Conservation (phyloP, 2,113 vertebrate species). For the Brachyhypopomus occidentalis region DNA sequence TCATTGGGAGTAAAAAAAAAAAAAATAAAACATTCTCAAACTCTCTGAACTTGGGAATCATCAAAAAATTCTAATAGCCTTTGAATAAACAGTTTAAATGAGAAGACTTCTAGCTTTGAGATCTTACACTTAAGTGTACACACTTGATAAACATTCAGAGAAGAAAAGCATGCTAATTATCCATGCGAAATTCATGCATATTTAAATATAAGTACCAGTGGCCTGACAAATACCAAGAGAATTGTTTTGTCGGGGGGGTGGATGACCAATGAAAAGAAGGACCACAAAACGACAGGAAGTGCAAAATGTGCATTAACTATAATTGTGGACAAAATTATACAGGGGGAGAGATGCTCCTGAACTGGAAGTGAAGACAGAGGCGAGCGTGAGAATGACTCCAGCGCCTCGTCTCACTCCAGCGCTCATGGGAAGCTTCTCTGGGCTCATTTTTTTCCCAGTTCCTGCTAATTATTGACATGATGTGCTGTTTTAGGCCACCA, state of each 20-base stretch:
- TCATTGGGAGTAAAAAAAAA: slow-evolving; percentile 25
- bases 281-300: slow-evolving; percentile 32
- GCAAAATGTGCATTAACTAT: slow-evolving; percentile 37
- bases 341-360: neutral
- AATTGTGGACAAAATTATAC: slow-evolving; percentile 39
- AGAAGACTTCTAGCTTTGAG: slow-evolving; percentile 28
- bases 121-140: slow-evolving; percentile 37
- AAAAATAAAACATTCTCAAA: neutral
- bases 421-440: neutral
- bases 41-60: slow-evolving; percentile 26
- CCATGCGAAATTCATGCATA: slow-evolving; percentile 51
- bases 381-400: neutral
- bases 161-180: slow-evolving; percentile 52
- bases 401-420: neutral
- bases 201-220: slow-evolving; percentile 49
- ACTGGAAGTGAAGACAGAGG: neutral
- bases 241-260: neutral
- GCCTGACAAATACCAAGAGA: slow-evolving; percentile 47
- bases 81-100: slow-evolving; percentile 33
- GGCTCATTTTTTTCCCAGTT: slow-evolving; percentile 22
- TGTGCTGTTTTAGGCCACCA: slow-evolving; percentile 31
- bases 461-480: slow-evolving; percentile 44
- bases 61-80: slow-evolving; percentile 28
- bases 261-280: slow-evolving; percentile 32
- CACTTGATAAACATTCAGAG: slow-evolving; percentile 45